Percentiles rank a stretch among this genome's conserved stretches.
Evolutionary conservation across 2,888 invertebrate genomes (phyloP).

Genomic region (Lithophane semibrunnea): DNA sequence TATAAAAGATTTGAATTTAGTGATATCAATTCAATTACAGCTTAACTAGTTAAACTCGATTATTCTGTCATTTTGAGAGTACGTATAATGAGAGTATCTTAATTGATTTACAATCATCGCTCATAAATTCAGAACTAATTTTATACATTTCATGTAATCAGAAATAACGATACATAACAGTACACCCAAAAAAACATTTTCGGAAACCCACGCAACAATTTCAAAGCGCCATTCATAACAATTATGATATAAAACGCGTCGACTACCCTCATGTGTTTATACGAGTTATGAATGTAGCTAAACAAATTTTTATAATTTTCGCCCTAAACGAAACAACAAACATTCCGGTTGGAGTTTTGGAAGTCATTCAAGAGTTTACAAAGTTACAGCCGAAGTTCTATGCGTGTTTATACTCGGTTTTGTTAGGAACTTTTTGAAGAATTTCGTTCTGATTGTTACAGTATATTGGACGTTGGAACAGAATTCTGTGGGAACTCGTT

Average conservation of each 20-base stretch:
- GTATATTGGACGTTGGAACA: conserved; percentile 35
- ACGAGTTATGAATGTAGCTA: conserved; percentile 40
- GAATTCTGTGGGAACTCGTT: conserved; percentile 33
- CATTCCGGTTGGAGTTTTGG: conserved; percentile 63
- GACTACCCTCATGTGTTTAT: conserved; percentile 30
- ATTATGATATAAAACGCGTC: conserved; percentile 27
- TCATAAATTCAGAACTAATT: background rate
- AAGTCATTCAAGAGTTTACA: conserved; percentile 67
- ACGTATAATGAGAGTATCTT: background rate
- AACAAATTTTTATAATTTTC: conserved; percentile 68
- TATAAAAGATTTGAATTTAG: conserved; percentile 1
- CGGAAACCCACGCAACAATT: conserved; percentile 23
- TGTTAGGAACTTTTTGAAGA: conserved; percentile 61
- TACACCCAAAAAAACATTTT: conserved; percentile 7
- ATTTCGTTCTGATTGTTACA: conserved; percentile 57
- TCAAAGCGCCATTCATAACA: conserved; percentile 27
- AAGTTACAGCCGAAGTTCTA: conserved; percentile 69
- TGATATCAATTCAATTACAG: background rate
- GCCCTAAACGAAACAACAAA: conserved; percentile 68
- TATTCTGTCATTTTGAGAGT: background rate
- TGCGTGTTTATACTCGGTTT: conserved; percentile 66
- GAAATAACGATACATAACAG: conserved; percentile 1
- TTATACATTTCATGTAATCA: background rate
- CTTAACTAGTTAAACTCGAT: background rate
- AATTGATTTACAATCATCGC: background rate